Percentiles rank a stretch among this genome's conserved stretches.
Evolutionary conservation across 2,888 invertebrate species (phyloP).

Genomic region (Beris chalybata): DNA sequence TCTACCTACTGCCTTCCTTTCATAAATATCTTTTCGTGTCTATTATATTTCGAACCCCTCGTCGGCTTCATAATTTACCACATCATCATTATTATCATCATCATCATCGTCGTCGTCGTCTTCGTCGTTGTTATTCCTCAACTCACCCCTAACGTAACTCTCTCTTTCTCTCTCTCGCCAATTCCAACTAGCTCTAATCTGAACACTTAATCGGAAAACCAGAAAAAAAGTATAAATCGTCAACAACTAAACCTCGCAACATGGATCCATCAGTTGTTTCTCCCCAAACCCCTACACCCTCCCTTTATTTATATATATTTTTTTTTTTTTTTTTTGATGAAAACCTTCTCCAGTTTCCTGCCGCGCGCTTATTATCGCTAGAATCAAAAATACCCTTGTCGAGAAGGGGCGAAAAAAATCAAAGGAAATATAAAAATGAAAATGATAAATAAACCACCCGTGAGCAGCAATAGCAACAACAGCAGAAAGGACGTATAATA

Average conservation of each 20-base stretch:
- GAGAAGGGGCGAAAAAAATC: conserved; percentile 2
- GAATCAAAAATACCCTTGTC: conserved; percentile 16
- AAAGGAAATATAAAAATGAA: conserved; percentile 27
- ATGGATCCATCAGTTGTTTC: conserved; percentile 15
- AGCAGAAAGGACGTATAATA: conserved; percentile 1
- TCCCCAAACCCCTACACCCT: not conserved
- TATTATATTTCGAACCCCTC: too few relatives aligned
- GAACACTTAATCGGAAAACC: not conserved
- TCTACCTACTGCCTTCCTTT: too few relatives aligned
- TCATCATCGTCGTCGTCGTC: not conserved
- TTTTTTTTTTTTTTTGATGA: not conserved
- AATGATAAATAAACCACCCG: conserved; percentile 25
- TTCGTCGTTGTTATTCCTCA: too few relatives aligned
- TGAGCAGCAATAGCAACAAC: conserved; percentile 1
- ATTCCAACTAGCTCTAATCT: conserved; percentile 7
- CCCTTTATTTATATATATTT: too few relatives aligned
- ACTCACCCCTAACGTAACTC: too few relatives aligned
- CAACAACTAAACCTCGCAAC: conserved; percentile 10
- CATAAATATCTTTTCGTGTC: too few relatives aligned
- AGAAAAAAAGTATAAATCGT: conserved; percentile 6
- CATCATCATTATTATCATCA: conserved; percentile 25
- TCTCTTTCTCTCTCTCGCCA: too few relatives aligned
- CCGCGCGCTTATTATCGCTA: conserved; percentile 2
- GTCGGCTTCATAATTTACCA: conserved; percentile 14
- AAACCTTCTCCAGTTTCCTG: not conserved